Evolutionary conservation across 2,888 invertebrate species (phyloP), one percentile per base, ranked within the genome.

Genomic region (Hypercompe scribonia): DNA sequence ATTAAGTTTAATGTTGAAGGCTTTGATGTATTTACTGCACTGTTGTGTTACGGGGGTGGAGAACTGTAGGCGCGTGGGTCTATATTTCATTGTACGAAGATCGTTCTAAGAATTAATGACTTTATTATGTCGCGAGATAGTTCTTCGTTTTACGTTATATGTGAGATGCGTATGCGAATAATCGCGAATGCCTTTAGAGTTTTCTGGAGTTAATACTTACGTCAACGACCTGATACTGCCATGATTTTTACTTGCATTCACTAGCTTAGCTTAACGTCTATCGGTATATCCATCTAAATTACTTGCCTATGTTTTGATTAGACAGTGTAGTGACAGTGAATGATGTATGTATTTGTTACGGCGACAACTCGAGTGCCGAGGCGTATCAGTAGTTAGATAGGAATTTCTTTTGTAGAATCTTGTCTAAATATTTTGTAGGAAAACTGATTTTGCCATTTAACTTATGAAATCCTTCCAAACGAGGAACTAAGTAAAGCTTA

Each of bases 1-100:
- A 87, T 83, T 84, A 86, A 84, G 82, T 84, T 79, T 81, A 81
- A 82, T 74, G 78, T 79, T 81, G 80, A 83, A 84, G 80, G 75
- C 72, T 81, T 61, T 83, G 84, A 86, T 78, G 78, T 86, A 80
- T 82, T 81, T 83, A 83, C 82, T 78, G 74, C 79, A 73, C 72
- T 77, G 78, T 77, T 65, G 73, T 84, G 78, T 71, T 76, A 80
- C 77, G 81, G 79, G 84, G 86, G 86, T 82, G 84, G 84, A 70
- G 75, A 86, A 77, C 82, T 84, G 85, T 86, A 65, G 81, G n/a
- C 76, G 83, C 78, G 84, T 85, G 85, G 82, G 87, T 75, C 31
- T 76, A 31, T 68, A 36, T 76, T 78, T 82, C 79, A 81, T 82
- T 84, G 84, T 83, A 63, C 66, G 39, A 70, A 66, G 58, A 70